Evolutionary conservation across 2,113 vertebrate species (phyloP), one percentile per base, ranked within the genome.

Genomic region (Lynx canadensis): DNA sequence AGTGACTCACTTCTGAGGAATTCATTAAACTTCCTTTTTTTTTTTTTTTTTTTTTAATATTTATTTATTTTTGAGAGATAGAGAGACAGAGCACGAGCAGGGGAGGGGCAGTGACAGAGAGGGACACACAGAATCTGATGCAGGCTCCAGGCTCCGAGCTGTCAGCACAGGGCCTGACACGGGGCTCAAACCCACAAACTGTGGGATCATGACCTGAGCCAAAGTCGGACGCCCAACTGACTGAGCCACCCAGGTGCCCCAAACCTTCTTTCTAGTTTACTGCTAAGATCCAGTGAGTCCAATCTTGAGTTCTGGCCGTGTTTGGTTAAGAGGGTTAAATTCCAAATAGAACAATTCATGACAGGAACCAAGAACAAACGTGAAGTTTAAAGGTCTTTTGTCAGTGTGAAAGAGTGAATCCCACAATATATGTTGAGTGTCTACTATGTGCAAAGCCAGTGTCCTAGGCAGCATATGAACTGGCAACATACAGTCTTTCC

Each of bases 391-490:
- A 80, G 82, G 55, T 25, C 19, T 55, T 38, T 52, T 27, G 1
- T 74, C 7, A 6, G 38, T 41, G 50, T 50, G 7, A 84, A 94
- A 48, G 5, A 14, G 31, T 55, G 16, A 82, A 48, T 41, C 31
- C 29, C 45, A 83, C n/a, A 19, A 33, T 25, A 57, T 29, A 13
- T 3, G 10, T 14, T 0, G 0, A 48, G 29, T 12, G 38, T 4
- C 78, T 36, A 7, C 29, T 23, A 4, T 1, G 3, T 7, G 29
- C 21, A 13, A 52, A 80, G 21, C 41, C 3, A 1, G 11, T 2
- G 41, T 5, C 3, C 10, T 1, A 25, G 78, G 63, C 25, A 0
- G 0, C 0, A 3, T 27, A 2, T 10, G 36, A 33, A 16, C 4
- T 9, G 25, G 31, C 60, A 41, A 1, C 11, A 1, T 9, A 3